phyloP scores from a whole-genome alignment of 2,797 vertebrate genomes.

The Hoplostethus mediterraneus region DNA sequence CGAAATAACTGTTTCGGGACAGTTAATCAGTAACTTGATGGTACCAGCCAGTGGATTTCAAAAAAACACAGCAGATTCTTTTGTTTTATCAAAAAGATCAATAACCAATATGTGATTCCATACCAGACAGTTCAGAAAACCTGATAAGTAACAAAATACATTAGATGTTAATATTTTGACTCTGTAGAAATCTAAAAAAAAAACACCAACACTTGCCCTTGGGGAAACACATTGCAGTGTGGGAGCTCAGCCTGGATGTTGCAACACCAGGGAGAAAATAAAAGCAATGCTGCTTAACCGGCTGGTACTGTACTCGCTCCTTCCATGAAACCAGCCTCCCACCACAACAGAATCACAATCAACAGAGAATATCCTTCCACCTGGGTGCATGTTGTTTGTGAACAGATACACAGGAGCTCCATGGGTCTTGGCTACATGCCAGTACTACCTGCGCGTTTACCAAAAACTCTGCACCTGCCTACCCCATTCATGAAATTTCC shows the following conservation, averaged over 20 bases:
- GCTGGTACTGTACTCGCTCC: conserved; percentile 48
- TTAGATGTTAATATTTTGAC: background rate
- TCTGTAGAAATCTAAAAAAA: background rate
- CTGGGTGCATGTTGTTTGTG: background rate
- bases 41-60: background rate
- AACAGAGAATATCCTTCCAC: background rate
- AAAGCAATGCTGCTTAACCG: conserved; percentile 69
- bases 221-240: background rate
- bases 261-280: conserved; percentile 32
- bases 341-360: background rate
- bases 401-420: background rate
- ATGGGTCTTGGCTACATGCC: background rate
- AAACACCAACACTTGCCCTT: background rate
- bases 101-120: conserved; percentile 20
- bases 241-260: conserved; percentile 11
- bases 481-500: background rate
- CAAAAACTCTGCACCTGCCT: background rate
- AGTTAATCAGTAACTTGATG: conserved; percentile 62
- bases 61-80: conserved; percentile 27
- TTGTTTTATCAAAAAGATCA: conserved; percentile 43
- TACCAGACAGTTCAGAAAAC: background rate
- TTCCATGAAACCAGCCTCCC: conserved; percentile 6
- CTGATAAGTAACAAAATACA: background rate
- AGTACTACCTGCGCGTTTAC: background rate
- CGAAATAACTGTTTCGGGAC: conserved; percentile 26